A percentile compares a stretch with the other conserved stretches of the same genome.
Conservation (phyloP, 1,140 invertebrate species). For the Proctacanthus coquilletti region DNA sequence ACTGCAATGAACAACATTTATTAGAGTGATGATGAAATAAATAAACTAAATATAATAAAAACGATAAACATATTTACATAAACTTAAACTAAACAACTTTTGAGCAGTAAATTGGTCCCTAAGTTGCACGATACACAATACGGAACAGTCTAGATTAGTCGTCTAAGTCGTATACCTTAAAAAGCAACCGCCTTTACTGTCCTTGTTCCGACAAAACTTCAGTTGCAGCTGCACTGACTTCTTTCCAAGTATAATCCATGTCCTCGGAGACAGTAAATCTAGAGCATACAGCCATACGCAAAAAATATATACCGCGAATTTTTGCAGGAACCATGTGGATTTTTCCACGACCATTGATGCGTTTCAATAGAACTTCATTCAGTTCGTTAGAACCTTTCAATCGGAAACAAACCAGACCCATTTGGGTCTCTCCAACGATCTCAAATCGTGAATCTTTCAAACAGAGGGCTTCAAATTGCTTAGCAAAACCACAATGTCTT, state of each 20-base stretch:
- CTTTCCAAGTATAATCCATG: conserved; percentile 72
- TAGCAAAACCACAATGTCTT: conserved; percentile 59
- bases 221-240: conserved; percentile 57
- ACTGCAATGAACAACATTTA: too few relatives aligned
- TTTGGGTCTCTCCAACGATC: conserved; percentile 66
- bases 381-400: conserved; percentile 72
- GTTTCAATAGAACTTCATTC: conserved; percentile 70
- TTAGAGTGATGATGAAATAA: too few relatives aligned
- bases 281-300: conserved; percentile 84
- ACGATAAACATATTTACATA: too few relatives aligned
- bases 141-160: too few relatives aligned
- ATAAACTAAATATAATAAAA: too few relatives aligned
- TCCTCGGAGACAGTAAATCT: conserved; percentile 67
- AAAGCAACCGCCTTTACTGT: too few relatives aligned
- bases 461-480: conserved; percentile 64
- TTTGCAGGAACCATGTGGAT: conserved; percentile 86
- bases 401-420: conserved; percentile 90
- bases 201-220: conserved; percentile 42
- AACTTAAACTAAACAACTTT: too few relatives aligned
- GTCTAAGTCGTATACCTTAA: too few relatives aligned
- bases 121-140: too few relatives aligned
- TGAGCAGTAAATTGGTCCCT: too few relatives aligned
- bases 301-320: conserved; percentile 66
- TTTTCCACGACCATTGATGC: conserved; percentile 78
- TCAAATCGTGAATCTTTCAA: conserved; percentile 65